phyloP scores from a whole-genome alignment of 2,888 invertebrate species.

The Cancer borealis region DNA sequence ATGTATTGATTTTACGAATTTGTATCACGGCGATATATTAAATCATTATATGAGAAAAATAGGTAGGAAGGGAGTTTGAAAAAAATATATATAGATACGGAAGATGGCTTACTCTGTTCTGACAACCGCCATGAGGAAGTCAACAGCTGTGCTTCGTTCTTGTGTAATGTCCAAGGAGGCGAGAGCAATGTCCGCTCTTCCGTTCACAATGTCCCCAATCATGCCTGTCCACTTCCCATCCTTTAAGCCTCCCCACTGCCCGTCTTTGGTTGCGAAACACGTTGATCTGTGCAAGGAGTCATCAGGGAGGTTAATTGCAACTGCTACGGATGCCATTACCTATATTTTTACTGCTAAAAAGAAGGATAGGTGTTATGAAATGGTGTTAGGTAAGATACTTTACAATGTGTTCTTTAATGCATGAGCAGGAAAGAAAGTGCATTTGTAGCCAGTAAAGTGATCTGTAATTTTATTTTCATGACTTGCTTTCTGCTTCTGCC shows the following conservation, averaged over 20 bases:
- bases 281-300: constrained; percentile 31
- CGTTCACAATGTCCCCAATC: constrained; percentile 61
- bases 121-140: constrained; percentile 50
- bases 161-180: constrained; percentile 64
- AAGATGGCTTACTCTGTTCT: constrained; percentile 50
- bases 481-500: background rate
- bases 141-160: constrained; percentile 47
- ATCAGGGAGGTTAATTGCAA: background rate
- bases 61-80: background rate
- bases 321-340: background rate
- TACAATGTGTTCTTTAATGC: background rate
- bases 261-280: constrained; percentile 47
- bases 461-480: background rate
- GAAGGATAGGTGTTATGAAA: background rate
- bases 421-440: background rate
- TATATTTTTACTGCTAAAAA: background rate
- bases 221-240: constrained; percentile 66
- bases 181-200: constrained; percentile 62
- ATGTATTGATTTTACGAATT: too few species aligned
- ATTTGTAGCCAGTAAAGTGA: background rate
- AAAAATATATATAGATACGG: too few species aligned
- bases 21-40: too few species aligned
- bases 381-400: background rate
- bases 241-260: constrained; percentile 60
- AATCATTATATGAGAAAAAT: background rate